phyloP scores from a whole-genome alignment of 2,888 invertebrate genomes.

The Oscheius sp. region DNA sequence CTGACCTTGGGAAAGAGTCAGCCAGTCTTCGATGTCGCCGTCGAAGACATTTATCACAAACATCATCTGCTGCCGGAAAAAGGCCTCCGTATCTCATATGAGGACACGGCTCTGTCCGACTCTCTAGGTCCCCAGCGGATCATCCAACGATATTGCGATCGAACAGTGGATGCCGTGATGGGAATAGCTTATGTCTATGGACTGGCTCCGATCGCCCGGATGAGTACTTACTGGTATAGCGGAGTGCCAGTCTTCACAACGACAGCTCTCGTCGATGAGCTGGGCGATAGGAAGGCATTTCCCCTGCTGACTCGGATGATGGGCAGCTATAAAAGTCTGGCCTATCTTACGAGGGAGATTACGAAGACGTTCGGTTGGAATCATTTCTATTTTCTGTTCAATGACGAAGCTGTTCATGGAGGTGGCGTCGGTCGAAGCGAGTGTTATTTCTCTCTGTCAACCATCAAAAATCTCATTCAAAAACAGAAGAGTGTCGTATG shows the following conservation, averaged over 20 bases:
- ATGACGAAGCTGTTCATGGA: conserved; percentile 57
- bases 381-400: conserved; percentile 78
- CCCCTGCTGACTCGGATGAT: conserved; percentile 86
- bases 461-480: conserved; percentile 68
- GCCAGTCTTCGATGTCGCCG: conserved; percentile 71
- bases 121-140: conserved; percentile 69
- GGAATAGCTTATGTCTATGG: conserved; percentile 90
- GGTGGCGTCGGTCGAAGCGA: conserved; percentile 67
- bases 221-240: conserved; percentile 75
- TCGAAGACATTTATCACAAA: conserved; percentile 63
- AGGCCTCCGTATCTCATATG: conserved; percentile 59
- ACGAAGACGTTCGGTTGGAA: conserved; percentile 75
- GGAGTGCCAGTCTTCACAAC: conserved; percentile 84
- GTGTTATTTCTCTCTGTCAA: conserved; percentile 68
- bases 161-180: conserved; percentile 82
- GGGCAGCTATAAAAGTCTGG: conserved; percentile 80
- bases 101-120: conserved; percentile 67
- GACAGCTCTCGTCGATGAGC: conserved; percentile 84
- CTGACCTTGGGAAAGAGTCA: conserved; percentile 64
- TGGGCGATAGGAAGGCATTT: conserved; percentile 81
- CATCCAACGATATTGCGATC: conserved; percentile 67
- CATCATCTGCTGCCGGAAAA: conserved; percentile 50
- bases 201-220: conserved; percentile 83
- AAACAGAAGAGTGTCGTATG: conserved; percentile 65
- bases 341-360: conserved; percentile 56